A percentile compares a stretch with the other conserved stretches of the same genome.
Evolutionary conservation across 2,797 vertebrate species (phyloP).

Genomic region (Leucoraja ocellata): DNA sequence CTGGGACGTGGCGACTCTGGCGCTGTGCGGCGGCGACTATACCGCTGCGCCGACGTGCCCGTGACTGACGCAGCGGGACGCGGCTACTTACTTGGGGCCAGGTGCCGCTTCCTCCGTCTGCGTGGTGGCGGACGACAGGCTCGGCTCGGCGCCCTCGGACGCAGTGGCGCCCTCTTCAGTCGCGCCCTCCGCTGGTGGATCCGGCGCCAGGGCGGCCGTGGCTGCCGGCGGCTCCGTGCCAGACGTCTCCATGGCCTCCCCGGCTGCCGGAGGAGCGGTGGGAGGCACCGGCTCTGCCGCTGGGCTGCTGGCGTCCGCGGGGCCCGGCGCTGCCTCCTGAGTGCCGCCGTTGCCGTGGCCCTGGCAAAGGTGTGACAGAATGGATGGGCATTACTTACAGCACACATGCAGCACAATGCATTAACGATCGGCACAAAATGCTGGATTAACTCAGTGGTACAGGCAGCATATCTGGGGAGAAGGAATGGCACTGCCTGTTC

Average conservation of each 20-base stretch:
- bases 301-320: background rate
- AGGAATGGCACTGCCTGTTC: no score
- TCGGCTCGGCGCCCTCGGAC: background rate
- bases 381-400: background rate
- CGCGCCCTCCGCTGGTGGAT: background rate
- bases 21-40: no score
- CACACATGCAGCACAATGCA: background rate
- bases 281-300: background rate
- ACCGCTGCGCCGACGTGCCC: no score
- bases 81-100: slow-evolving; percentile 5
- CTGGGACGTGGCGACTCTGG: no score
- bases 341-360: background rate
- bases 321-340: background rate
- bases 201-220: background rate
- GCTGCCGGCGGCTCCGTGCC: background rate
- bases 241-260: background rate
- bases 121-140: background rate
- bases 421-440: no score
- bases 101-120: background rate
- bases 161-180: background rate
- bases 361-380: background rate
- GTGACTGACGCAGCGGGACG: no score
- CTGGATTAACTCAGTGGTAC: no score
- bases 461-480: no score
- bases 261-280: background rate